Percentiles rank a stretch among this genome's conserved stretches.
These are phyloP conservation scores for Orgyia antiqua DNA, from an alignment of 2,888 invertebrate species.

Conservation along the genomic window DNA sequence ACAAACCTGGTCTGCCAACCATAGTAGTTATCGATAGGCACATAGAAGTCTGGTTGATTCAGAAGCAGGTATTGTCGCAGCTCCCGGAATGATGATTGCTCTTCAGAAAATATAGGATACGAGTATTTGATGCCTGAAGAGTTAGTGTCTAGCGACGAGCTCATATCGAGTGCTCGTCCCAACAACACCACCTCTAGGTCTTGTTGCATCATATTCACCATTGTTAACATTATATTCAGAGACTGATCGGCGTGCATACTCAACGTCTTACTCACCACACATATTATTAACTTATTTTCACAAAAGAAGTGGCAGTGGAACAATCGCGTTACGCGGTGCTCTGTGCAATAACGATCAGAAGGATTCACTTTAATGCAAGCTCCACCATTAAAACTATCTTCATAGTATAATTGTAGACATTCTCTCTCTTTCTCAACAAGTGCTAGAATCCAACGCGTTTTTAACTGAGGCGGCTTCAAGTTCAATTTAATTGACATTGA, in stretches of 20 bases:
- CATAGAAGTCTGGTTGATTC: constrained; percentile 53
- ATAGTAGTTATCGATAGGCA: constrained; percentile 52
- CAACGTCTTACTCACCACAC: constrained; percentile 55
- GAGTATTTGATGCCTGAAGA: constrained; percentile 14
- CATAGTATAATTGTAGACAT: constrained; percentile 51
- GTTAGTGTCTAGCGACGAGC: neutral
- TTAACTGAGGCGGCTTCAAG: constrained; percentile 20
- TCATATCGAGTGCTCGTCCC: constrained; percentile 27
- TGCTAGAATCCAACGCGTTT: constrained; percentile 32
- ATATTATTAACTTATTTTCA: constrained; percentile 38
- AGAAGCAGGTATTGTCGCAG: constrained; percentile 51
- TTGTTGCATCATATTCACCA: constrained; percentile 19
- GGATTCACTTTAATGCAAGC: constrained; percentile 66
- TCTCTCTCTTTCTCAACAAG: constrained; percentile 38
- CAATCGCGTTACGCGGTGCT: constrained; percentile 40
- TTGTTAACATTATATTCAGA: constrained; percentile 39
- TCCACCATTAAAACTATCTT: constrained; percentile 74
- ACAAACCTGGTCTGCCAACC: constrained; percentile 60
- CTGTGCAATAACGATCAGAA: constrained; percentile 32
- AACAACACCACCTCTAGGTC: constrained; percentile 30
- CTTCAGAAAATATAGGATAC: constrained; percentile 23
- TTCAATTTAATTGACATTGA: constrained; percentile 35
- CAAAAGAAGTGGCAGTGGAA: constrained; percentile 56
- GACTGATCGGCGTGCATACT: constrained; percentile 31
- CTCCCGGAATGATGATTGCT: constrained; percentile 20